A percentile compares a stretch with the other conserved stretches of the same genome.
Evolutionary conservation across 2,888 invertebrate genomes (phyloP).

Genomic region (Eucera pruinosa): DNA sequence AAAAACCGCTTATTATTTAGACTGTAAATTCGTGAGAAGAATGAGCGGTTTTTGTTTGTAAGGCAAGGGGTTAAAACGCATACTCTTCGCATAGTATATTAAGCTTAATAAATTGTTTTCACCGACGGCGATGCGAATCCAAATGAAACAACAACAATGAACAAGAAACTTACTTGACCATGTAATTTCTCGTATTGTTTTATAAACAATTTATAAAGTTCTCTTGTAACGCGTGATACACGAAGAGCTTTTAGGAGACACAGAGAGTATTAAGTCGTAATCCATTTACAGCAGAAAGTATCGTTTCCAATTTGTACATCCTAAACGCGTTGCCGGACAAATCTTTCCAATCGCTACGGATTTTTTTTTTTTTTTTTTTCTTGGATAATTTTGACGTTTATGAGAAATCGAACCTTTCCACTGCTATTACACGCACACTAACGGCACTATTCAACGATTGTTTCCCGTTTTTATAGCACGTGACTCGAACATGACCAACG

Average conservation of each 20-base stretch:
- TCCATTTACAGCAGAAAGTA: slow-evolving; percentile 30
- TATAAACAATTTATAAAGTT: slow-evolving; percentile 2
- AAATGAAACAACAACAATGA: slow-evolving; percentile 6
- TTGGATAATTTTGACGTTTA: no score
- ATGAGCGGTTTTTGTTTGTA: no score
- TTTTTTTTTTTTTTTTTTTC: no score
- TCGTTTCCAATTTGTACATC: background rate
- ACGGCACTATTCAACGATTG: no score
- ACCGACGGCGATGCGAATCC: slow-evolving; percentile 2
- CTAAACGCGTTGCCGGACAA: background rate
- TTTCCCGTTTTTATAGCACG: no score
- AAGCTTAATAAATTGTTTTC: slow-evolving; percentile 32
- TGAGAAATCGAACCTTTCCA: no score
- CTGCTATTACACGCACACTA: no score
- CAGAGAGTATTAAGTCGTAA: slow-evolving; percentile 16
- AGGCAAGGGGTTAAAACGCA: background rate
- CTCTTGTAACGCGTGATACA: slow-evolving; percentile 6
- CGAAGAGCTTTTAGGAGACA: background rate
- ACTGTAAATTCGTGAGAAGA: no score
- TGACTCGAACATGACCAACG: no score
- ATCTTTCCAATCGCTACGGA: no score
- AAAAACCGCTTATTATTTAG: slow-evolving; percentile 11
- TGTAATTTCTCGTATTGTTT: slow-evolving; percentile 18
- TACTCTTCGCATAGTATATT: slow-evolving; percentile 19
- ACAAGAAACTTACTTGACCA: slow-evolving; percentile 7